Conservation (phyloP, 2,113 vertebrate species). For the Platichthys flesus region DNA sequence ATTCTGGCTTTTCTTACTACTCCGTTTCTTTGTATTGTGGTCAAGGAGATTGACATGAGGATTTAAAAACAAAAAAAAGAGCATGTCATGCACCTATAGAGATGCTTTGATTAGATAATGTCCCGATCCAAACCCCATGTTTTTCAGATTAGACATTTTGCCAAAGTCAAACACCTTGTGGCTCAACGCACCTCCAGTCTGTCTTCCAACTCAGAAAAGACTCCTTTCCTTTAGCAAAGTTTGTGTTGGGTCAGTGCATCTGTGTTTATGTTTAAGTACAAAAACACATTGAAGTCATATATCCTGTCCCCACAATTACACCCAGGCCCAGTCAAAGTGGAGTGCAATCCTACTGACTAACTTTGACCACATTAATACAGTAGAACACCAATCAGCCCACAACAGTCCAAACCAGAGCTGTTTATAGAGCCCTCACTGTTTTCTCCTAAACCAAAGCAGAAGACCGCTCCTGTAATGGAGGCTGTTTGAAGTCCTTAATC, state of each 20-base stretch:
- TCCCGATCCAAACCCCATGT: background rate
- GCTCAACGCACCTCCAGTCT: constrained; percentile 2
- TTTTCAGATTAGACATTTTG: background rate
- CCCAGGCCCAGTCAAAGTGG: constrained; percentile 19
- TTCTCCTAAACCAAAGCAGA: constrained; percentile 65
- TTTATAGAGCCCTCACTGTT: constrained; percentile 71
- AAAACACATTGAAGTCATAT: constrained; percentile 48
- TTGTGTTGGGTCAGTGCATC: background rate
- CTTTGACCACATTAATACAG: constrained; percentile 67
- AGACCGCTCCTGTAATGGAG: constrained; percentile 64
- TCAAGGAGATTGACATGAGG: background rate
- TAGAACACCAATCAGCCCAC: constrained; percentile 60
- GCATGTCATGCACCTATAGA: background rate
- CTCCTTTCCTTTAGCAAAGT: constrained; percentile 6
- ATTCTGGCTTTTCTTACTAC: constrained; percentile 18
- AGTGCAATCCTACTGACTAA: constrained; percentile 47
- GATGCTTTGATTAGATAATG: background rate
- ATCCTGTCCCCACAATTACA: background rate
- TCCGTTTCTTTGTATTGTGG: constrained; percentile 16
- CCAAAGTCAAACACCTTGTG: background rate
- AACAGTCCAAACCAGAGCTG: constrained; percentile 62
- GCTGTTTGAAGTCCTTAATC: constrained; percentile 78
- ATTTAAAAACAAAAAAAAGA: background rate
- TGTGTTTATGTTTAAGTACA: constrained; percentile 20
- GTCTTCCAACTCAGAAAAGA: constrained; percentile 2